These are phyloP conservation scores for Arizona elegans DNA, from an alignment of 2,113 vertebrate species.

Conservation along the genomic window DNA sequence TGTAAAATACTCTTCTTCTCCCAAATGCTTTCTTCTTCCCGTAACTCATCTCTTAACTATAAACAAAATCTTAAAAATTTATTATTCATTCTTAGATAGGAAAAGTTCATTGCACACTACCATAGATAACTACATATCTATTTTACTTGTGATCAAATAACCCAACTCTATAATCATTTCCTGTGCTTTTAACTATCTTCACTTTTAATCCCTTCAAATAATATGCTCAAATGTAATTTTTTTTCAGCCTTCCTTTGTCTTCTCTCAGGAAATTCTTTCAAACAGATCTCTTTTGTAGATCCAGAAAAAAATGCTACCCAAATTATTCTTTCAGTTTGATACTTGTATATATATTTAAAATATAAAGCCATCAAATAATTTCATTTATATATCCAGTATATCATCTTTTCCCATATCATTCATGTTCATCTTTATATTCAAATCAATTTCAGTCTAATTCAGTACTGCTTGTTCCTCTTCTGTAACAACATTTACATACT, in stretches of 20 bases:
- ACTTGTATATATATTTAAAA: background rate
- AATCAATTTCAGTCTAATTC: background rate
- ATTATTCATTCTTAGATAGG: background rate
- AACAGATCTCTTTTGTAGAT: background rate
- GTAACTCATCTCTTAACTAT: background rate
- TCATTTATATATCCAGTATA: background rate
- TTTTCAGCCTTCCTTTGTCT: background rate
- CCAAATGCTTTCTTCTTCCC: background rate
- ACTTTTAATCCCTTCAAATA: background rate
- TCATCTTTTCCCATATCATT: background rate
- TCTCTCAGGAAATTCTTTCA: background rate
- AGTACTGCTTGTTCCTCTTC: background rate
- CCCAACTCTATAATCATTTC: background rate
- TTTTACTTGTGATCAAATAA: background rate
- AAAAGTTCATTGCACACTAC: background rate
- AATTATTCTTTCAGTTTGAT: background rate
- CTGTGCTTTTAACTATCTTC: background rate
- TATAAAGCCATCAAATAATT: background rate
- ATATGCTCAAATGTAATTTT: background rate
- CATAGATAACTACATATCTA: background rate
- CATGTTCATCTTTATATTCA: background rate
- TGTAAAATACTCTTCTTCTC: background rate
- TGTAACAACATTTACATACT: background rate
- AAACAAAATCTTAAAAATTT: background rate
- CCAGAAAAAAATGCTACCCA: background rate